Evolutionary conservation across 2,113 vertebrate species (phyloP), one percentile per base, ranked within the genome.

Genomic region (Colistium nudipinnis): DNA sequence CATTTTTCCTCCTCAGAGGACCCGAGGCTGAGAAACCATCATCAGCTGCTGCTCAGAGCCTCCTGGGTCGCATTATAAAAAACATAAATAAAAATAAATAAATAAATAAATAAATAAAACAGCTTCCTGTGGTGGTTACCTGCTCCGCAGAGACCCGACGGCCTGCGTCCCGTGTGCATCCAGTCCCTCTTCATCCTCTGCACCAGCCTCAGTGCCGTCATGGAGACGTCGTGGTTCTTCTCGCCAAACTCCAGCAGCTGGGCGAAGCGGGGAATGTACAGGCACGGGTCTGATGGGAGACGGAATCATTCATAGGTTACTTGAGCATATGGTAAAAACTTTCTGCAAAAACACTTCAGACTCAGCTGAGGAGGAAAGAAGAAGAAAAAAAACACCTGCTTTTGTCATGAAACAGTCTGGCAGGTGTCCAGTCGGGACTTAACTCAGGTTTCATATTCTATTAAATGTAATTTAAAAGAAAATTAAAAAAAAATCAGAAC

Each of bases 151-250:
- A 99, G 96, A 22, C 98, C 98, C 0, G 97, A 98, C 1, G 98
- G 98, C 55, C 97, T 91, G 53, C 97, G 94, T 35, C 98, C 97
- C 0, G 97, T 98, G 91, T 99, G 97, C 96, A 99, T 99, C 98
- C 97, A 99, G 91, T 99, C 97, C 70, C 98, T 85, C 92, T 99
- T 99, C 98, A 98, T 99, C 75, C 96, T 93, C 93, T 99, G 97
- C 62, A 99, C 86, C 53, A 99, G 93, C 56, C 97, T 74, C 76
- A 99, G 81, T 0, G 98, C 97, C 0, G 97, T 98, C 97, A 98
- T 99, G 71, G 97, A 96, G 24, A 99, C 97, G n/a, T 99, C 97
- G 0, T 96, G 97, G 88, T 95, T 99, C 93, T 98, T 99, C 62
- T 98, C 95, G 0, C 96, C 97, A 0, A 99, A 98, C 68, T 99